A percentile compares a stretch with the other conserved stretches of the same genome.
Evolutionary conservation across 2,113 vertebrate genomes (phyloP).

Genomic region (Cettia cetti): DNA sequence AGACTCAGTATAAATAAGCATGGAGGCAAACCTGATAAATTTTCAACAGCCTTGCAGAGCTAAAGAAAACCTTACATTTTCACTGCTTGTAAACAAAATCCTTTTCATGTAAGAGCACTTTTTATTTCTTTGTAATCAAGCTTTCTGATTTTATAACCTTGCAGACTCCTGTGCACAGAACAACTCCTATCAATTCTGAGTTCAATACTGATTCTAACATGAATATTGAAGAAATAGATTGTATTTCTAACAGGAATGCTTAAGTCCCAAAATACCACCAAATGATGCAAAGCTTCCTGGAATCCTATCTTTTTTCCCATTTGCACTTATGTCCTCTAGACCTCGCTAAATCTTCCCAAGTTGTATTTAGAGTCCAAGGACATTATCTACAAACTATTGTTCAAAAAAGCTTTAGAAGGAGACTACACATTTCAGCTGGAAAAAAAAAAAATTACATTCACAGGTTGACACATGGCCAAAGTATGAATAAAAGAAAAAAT

Average conservation of each 20-base stretch:
- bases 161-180: neutral
- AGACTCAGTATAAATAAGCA: neutral
- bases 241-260: neutral
- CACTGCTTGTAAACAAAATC: neutral
- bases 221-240: neutral
- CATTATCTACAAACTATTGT: neutral
- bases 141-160: neutral
- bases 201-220: neutral
- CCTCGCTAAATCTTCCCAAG: neutral
- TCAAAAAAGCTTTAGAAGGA: neutral
- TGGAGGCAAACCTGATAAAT: neutral
- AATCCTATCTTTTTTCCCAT: neutral
- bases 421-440: neutral
- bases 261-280: neutral
- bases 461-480: neutral
- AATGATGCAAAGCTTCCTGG: neutral
- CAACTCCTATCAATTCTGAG: neutral
- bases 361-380: neutral
- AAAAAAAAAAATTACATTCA: neutral
- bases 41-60: neutral
- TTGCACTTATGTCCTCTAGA: neutral
- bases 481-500: neutral
- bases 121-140: neutral
- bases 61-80: neutral
- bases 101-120: neutral